Evolutionary conservation across 2,888 invertebrate genomes (phyloP).

Genomic region (Arrhopalites spinosus): DNA sequence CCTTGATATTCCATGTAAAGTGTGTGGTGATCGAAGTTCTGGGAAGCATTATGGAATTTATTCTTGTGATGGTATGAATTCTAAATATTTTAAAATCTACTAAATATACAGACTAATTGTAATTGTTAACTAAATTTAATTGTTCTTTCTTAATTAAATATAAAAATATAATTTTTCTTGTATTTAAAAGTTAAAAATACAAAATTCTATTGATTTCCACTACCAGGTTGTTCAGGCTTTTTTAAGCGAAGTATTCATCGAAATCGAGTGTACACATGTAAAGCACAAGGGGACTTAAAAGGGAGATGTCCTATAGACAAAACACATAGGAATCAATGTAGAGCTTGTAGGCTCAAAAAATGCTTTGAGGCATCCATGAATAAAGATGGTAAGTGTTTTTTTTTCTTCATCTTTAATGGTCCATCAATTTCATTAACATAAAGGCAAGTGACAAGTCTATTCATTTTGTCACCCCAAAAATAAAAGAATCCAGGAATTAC

Average conservation of each 20-base stretch:
- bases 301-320: conserved; percentile 95
- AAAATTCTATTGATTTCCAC: not conserved
- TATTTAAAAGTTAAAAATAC: not conserved
- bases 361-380: conserved; percentile 97
- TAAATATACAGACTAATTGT: no score
- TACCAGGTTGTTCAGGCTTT: conserved; percentile 84
- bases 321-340: conserved; percentile 94
- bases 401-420: no score
- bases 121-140: not conserved
- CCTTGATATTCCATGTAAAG: conserved; percentile 97
- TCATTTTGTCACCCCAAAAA: no score
- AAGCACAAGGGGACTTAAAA: conserved; percentile 89
- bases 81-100: not conserved
- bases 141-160: no score
- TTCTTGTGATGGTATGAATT: conserved; percentile 90
- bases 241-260: conserved; percentile 95
- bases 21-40: conserved; percentile 97
- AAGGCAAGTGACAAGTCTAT: no score
- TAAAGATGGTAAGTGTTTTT: conserved; percentile 82
- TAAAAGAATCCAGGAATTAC: no score
- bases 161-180: not conserved
- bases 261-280: conserved; percentile 95
- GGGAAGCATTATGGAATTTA: conserved; percentile 99
- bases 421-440: not conserved
- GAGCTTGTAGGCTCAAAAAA: conserved; percentile 91